Conservation (phyloP, 2,888 invertebrate species). For the Mesorhabditis belari region DNA sequence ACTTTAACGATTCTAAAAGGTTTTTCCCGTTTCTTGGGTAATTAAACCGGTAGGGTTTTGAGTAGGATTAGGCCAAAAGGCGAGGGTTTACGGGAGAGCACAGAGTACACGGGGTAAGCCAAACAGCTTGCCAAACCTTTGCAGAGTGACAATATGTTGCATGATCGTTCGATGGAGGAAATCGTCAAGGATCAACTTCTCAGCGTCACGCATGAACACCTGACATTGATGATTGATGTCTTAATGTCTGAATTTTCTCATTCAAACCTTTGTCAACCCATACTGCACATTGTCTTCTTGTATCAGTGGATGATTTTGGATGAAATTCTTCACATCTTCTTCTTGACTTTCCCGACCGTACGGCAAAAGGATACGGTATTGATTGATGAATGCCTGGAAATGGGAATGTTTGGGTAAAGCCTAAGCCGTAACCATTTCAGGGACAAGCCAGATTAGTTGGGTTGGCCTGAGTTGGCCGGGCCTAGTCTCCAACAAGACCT, state of each 20-base stretch:
- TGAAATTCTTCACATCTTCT: conserved; percentile 75
- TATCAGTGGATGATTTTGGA: conserved; percentile 70
- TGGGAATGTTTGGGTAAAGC: neutral
- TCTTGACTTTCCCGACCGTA: conserved; percentile 77
- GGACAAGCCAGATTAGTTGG: no score
- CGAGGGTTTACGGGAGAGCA: no score
- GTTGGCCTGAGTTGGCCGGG: no score
- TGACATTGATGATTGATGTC: conserved; percentile 24
- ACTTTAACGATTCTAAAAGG: no score
- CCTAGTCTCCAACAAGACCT: no score
- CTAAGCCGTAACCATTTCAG: no score
- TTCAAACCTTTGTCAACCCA: conserved; percentile 69
- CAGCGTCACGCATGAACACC: conserved; percentile 83
- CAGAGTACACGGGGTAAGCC: neutral
- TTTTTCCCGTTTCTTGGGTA: no score
- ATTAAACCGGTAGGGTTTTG: no score
- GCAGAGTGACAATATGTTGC: conserved; percentile 81
- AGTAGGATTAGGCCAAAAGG: no score
- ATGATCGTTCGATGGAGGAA: conserved; percentile 87
- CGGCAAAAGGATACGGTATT: conserved; percentile 81
- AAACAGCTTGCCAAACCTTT: conserved; percentile 65
- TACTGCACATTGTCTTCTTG: conserved; percentile 85
- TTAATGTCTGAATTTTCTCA: neutral
- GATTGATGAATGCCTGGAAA: conserved; percentile 74
- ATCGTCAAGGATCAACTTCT: conserved; percentile 83